phyloP scores from a whole-genome alignment of 2,888 invertebrate genomes.

The Tenthredo livida region DNA sequence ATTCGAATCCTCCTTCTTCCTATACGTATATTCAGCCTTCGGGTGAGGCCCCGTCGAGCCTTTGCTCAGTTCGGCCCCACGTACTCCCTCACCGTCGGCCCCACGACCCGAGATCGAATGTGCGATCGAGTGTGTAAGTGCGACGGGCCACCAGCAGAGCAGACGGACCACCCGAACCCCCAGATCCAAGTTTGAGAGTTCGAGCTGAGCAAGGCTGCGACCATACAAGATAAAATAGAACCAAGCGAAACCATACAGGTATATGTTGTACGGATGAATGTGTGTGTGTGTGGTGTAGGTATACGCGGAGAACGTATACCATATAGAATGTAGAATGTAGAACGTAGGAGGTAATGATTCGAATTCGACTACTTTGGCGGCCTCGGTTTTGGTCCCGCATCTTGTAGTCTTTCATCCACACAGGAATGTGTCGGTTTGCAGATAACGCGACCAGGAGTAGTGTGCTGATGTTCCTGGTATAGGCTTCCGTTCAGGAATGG shows the following conservation, averaged over 20 bases:
- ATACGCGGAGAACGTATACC: not conserved
- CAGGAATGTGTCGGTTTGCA: slow-evolving; percentile 24
- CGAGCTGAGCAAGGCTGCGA: not conserved
- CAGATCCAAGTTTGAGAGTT: not conserved
- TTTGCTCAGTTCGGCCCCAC: slow-evolving; percentile 2
- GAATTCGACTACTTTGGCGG: slow-evolving; percentile 47
- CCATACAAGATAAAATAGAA: slow-evolving; percentile 51
- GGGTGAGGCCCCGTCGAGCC: slow-evolving; percentile 6
- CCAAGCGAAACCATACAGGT: not conserved
- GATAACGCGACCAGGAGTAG: slow-evolving; percentile 18
- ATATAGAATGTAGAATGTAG: slow-evolving; percentile 35
- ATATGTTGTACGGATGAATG: slow-evolving; percentile 66
- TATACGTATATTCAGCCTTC: not conserved
- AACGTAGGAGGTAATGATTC: slow-evolving; percentile 1
- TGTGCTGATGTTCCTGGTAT: slow-evolving; percentile 9
- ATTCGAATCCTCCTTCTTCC: slow-evolving; percentile 39
- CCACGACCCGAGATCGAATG: slow-evolving; percentile 66
- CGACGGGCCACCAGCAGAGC: slow-evolving; percentile 78
- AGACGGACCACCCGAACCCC: slow-evolving; percentile 70
- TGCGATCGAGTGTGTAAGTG: slow-evolving; percentile 75
- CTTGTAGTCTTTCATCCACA: not conserved
- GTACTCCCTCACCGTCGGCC: slow-evolving; percentile 39
- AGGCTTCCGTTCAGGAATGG: slow-evolving; percentile 3
- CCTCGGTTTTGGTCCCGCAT: not conserved
- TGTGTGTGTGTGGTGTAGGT: slow-evolving; percentile 41